phyloP scores from a whole-genome alignment of 2,888 invertebrate species.

The Diloba caeruleocephala region DNA sequence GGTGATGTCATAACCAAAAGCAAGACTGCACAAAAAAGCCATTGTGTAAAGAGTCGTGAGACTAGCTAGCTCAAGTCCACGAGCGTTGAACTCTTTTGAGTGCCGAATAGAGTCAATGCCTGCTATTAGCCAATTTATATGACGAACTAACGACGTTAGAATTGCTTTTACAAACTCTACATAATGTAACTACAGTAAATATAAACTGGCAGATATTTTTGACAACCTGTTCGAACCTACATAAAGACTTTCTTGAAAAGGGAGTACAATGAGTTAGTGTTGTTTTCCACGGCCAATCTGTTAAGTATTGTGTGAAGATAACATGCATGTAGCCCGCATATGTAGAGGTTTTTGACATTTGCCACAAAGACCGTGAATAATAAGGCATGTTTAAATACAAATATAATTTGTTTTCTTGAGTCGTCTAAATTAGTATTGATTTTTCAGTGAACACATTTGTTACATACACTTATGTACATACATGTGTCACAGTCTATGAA shows the following conservation, averaged over 20 bases:
- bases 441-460: constrained; percentile 29
- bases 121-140: constrained; percentile 82
- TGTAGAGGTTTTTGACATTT: constrained; percentile 70
- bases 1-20: constrained; percentile 87
- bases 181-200: constrained; percentile 41
- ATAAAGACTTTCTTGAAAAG: constrained; percentile 26
- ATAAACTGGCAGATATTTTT: constrained; percentile 27
- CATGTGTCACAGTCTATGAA: constrained; percentile 6
- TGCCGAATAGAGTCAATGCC: constrained; percentile 77
- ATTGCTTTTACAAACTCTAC: constrained; percentile 61
- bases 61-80: constrained; percentile 77
- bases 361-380: constrained; percentile 62
- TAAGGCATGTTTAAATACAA: constrained; percentile 49
- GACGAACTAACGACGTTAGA: constrained; percentile 68
- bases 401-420: constrained; percentile 33
- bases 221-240: constrained; percentile 23
- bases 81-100: constrained; percentile 87
- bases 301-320: constrained; percentile 58
- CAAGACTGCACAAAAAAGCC: constrained; percentile 84
- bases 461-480: constrained; percentile 16
- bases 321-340: constrained; percentile 70
- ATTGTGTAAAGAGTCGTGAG: constrained; percentile 86
- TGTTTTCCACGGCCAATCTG: constrained; percentile 46
- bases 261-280: constrained; percentile 27
- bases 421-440: constrained; percentile 45